Evolutionary conservation across 2,797 vertebrate species (phyloP).

Genomic region (Protosalanx chinensis): DNA sequence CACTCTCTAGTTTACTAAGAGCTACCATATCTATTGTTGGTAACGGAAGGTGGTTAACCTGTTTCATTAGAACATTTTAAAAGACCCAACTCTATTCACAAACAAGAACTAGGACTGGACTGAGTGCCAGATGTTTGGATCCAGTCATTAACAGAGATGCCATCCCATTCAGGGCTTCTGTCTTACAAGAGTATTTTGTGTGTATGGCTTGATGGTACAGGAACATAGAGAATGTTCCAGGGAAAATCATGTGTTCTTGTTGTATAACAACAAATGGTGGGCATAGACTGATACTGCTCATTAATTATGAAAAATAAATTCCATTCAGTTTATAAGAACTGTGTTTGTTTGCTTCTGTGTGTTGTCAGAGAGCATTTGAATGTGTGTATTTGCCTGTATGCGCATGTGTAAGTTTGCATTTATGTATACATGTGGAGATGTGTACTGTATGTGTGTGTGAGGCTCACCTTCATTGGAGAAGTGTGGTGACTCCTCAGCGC

Average conservation of each 20-base stretch:
- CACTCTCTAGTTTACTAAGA: not conserved
- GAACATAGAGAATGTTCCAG: no score
- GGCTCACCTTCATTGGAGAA: constrained; percentile 87
- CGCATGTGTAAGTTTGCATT: not conserved
- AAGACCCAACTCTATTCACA: not conserved
- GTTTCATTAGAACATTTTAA: constrained; percentile 5
- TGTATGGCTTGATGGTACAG: not conserved
- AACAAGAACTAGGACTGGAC: not conserved
- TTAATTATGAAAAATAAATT: no score
- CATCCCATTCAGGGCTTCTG: no score
- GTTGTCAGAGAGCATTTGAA: not conserved
- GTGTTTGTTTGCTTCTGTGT: not conserved
- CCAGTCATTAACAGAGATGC: no score
- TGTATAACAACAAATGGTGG: no score
- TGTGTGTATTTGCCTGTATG: constrained; percentile 1
- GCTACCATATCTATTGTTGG: not conserved
- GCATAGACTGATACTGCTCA: no score
- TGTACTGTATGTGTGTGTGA: constrained; percentile 7
- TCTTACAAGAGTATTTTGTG: no score
- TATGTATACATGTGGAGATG: constrained; percentile 6
- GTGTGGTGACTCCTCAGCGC: constrained; percentile 79
- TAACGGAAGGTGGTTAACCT: not conserved
- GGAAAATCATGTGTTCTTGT: no score
- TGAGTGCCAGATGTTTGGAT: not conserved
- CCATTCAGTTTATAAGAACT: no score